Evolutionary conservation across 2,113 vertebrate genomes (phyloP).

Genomic region (Sapayoa aenigma): DNA sequence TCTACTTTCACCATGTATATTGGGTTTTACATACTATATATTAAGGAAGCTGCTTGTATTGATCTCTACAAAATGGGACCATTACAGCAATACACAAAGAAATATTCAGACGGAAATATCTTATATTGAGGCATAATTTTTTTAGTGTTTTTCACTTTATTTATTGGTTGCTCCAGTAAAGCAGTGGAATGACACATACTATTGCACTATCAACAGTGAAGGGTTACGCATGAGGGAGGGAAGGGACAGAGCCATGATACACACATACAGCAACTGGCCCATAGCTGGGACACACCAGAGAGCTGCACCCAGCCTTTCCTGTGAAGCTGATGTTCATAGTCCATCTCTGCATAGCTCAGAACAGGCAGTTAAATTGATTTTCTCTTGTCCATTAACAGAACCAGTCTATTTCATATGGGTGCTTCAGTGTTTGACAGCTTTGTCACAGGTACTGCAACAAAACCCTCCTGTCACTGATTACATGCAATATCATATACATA

Average conservation of each 20-base stretch:
- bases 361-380: not conserved
- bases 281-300: not conserved
- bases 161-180: not conserved
- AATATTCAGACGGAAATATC: not conserved
- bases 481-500: not conserved
- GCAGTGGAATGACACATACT: not conserved
- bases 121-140: not conserved
- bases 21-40: not conserved
- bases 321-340: not conserved
- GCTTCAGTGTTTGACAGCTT: not conserved
- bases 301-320: not conserved
- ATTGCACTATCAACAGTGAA: not conserved
- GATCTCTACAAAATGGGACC: not conserved
- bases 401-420: not conserved
- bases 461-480: not conserved
- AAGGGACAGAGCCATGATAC: not conserved
- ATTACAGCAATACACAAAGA: not conserved
- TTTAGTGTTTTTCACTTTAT: not conserved
- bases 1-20: not conserved
- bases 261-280: not conserved
- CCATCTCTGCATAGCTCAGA: not conserved
- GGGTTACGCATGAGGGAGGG: rapidly evolving
- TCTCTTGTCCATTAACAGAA: not conserved
- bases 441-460: not conserved
- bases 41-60: not conserved